Evolutionary conservation across 2,888 invertebrate genomes (phyloP).

Genomic region (Hydroisotoma schaefferi): DNA sequence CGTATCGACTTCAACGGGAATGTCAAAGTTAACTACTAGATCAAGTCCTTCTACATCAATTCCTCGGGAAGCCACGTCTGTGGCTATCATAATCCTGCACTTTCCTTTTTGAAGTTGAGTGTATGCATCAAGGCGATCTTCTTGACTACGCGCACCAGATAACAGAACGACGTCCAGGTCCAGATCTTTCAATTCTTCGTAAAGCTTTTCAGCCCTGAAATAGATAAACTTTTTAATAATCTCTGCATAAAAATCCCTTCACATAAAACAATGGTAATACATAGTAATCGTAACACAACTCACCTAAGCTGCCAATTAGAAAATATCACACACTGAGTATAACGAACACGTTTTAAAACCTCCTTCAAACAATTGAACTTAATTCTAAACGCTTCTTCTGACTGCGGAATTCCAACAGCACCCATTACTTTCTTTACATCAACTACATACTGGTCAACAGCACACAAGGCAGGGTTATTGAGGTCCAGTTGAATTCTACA

Average conservation of each 20-base stretch:
- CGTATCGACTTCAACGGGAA: slow-evolving; percentile 72
- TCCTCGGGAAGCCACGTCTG: slow-evolving; percentile 82
- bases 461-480: slow-evolving; percentile 63
- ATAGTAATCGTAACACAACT: slow-evolving; percentile 19
- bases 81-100: slow-evolving; percentile 81
- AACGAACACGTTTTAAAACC: slow-evolving; percentile 57
- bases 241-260: not conserved
- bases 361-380: slow-evolving; percentile 38
- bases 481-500: slow-evolving; percentile 70
- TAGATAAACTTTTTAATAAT: not conserved
- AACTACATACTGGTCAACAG: slow-evolving; percentile 73
- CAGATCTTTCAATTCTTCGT: slow-evolving; percentile 64
- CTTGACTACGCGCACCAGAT: slow-evolving; percentile 75
- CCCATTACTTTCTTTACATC: slow-evolving; percentile 53
- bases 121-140: slow-evolving; percentile 69
- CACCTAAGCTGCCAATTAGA: slow-evolving; percentile 76
- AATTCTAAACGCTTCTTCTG: slow-evolving; percentile 27
- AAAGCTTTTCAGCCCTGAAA: slow-evolving; percentile 70
- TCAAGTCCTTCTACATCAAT: slow-evolving; percentile 92
- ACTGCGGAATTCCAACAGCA: slow-evolving; percentile 1
- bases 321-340: slow-evolving; percentile 89
- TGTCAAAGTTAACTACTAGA: slow-evolving; percentile 86
- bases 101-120: slow-evolving; percentile 72
- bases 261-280: not conserved
- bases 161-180: slow-evolving; percentile 78